Percentiles rank a stretch among this genome's conserved stretches.
Evolutionary conservation across 2,113 vertebrate genomes (phyloP).

Genomic region (Plectropomus leopardus): DNA sequence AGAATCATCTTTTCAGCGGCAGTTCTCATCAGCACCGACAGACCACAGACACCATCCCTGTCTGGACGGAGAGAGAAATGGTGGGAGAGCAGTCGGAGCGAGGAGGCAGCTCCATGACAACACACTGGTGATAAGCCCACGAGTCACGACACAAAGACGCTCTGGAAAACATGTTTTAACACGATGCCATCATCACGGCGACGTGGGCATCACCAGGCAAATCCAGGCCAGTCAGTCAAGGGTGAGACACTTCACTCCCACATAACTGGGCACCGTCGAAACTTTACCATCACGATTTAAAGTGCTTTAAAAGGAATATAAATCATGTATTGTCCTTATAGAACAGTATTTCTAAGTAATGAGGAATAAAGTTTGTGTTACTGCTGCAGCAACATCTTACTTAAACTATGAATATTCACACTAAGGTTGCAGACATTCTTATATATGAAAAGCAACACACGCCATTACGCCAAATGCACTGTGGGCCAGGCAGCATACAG

Average conservation of each 20-base stretch:
- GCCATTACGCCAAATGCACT: neutral
- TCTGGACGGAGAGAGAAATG: slow-evolving; percentile 39
- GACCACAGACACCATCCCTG: slow-evolving; percentile 31
- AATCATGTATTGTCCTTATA: neutral
- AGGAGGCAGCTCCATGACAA: slow-evolving; percentile 51
- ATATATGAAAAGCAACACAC: neutral
- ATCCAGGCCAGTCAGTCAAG: slow-evolving; percentile 60
- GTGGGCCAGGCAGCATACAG: neutral
- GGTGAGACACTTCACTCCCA: slow-evolving; percentile 67
- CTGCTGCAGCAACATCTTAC: neutral
- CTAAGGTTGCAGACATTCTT: slow-evolving; percentile 2
- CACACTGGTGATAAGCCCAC: slow-evolving; percentile 40
- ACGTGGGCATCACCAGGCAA: slow-evolving; percentile 62
- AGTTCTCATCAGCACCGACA: neutral
- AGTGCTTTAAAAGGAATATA: neutral
- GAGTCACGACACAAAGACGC: slow-evolving; percentile 67
- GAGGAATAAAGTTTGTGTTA: slow-evolving; percentile 1
- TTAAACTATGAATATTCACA: slow-evolving; percentile 14
- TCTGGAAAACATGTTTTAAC: slow-evolving; percentile 40
- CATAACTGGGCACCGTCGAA: slow-evolving; percentile 32
- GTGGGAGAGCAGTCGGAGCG: slow-evolving; percentile 33
- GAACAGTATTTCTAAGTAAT: neutral
- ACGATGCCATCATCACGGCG: slow-evolving; percentile 20
- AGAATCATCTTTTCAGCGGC: neutral
- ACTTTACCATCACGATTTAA: slow-evolving; percentile 63